A percentile compares a stretch with the other conserved stretches of the same genome.
Conservation (phyloP, 2,113 vertebrate genomes). For the Pollachius pollachius region DNA sequence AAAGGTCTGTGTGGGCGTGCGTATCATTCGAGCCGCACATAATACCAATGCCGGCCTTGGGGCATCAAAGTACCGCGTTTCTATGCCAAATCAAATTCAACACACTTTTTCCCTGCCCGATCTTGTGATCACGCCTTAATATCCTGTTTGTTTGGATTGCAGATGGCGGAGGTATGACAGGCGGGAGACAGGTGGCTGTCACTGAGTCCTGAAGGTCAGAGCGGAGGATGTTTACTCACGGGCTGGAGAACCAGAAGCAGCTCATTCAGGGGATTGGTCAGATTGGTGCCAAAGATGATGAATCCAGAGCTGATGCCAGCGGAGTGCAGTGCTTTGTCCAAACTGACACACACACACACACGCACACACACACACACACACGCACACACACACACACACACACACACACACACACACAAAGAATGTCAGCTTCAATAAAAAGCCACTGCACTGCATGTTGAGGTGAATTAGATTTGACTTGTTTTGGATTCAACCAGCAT, state of each 20-base stretch:
- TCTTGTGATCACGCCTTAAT: no score
- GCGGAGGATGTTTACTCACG: slow-evolving; percentile 75
- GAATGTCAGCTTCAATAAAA: not conserved
- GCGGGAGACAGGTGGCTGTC: no score
- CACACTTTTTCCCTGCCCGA: no score
- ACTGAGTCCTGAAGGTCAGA: not conserved
- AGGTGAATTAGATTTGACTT: not conserved
- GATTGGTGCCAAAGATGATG: slow-evolving; percentile 93
- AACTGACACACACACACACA: slow-evolving; percentile 46
- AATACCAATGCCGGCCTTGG: no score
- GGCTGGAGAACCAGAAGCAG: slow-evolving; percentile 89
- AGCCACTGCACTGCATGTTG: not conserved
- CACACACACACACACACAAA: slow-evolving; percentile 58
- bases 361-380: no score
- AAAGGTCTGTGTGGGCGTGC: no score
- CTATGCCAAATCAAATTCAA: no score
- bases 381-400: no score
- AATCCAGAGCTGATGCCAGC: slow-evolving; percentile 93
- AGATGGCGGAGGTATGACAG: no score
- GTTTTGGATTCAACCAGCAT: not conserved
- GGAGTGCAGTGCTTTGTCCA: slow-evolving; percentile 89
- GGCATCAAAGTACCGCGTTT: no score
- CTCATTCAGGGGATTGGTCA: slow-evolving; percentile 96
- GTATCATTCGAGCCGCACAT: no score
- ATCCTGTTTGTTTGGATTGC: no score